Evolutionary conservation across 1,140 invertebrate genomes (phyloP).

Genomic region (Zaprionus taronus): DNA sequence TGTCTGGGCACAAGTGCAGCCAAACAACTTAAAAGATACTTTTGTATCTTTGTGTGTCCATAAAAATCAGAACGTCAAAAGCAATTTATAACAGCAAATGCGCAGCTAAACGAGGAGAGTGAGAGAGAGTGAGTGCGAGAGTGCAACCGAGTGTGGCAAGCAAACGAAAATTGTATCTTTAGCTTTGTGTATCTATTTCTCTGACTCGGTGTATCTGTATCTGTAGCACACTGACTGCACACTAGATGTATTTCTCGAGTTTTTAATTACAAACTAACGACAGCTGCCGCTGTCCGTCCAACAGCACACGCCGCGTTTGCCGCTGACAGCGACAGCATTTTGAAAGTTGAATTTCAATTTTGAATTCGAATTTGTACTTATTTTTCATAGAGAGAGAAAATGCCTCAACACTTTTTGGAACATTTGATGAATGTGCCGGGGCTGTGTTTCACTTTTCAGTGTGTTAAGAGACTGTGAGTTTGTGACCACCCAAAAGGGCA

Average conservation of each 20-base stretch:
- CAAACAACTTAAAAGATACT: conserved; percentile 44
- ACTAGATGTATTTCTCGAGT: conserved; percentile 73
- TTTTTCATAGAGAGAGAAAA: conserved; percentile 56
- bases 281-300: conserved; percentile 77
- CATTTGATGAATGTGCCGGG: conserved; percentile 72
- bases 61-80: conserved; percentile 72
- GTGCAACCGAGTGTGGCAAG: conserved; percentile 62
- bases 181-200: conserved; percentile 37
- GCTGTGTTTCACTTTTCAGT: conserved; percentile 46
- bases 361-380: conserved; percentile 58
- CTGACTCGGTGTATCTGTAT: conserved; percentile 23
- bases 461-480: conserved; percentile 18
- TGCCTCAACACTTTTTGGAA: conserved; percentile 63
- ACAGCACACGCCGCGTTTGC: conserved; percentile 29
- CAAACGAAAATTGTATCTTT: conserved; percentile 30
- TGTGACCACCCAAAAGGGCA: conserved; percentile 59
- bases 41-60: conserved; percentile 40
- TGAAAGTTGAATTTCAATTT: conserved; percentile 67
- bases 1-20: conserved; percentile 50
- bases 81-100: conserved; percentile 77
- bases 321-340: conserved; percentile 61
- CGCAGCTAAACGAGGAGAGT: conserved; percentile 47
- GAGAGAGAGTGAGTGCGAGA: conserved; percentile 63
- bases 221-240: conserved; percentile 28
- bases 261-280: conserved; percentile 84